phyloP scores from a whole-genome alignment of 1,140 invertebrate species.

The Psilanteris sp. region DNA sequence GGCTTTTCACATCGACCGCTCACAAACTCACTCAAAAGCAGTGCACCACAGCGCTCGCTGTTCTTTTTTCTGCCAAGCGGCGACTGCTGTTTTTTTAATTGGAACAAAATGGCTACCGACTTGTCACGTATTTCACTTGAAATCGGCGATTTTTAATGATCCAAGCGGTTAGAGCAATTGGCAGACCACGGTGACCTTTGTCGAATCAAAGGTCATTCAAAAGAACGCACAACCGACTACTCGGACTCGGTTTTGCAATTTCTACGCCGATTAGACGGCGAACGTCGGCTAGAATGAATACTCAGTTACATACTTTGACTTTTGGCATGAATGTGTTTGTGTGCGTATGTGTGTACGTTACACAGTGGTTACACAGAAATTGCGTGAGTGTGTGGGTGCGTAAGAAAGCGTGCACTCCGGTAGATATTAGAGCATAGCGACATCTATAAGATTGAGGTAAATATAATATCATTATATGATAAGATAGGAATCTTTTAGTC shows the following conservation, averaged over 20 bases:
- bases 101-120: conserved; percentile 49
- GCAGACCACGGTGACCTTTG: conserved; percentile 14
- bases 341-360: conserved; percentile 5
- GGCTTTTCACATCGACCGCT: neutral
- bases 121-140: conserved; percentile 36
- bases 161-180: neutral
- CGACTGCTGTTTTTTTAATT: conserved; percentile 3
- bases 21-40: neutral
- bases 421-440: too few species aligned
- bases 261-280: conserved; percentile 26
- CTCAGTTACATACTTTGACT: conserved; percentile 52
- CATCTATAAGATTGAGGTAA: too few species aligned
- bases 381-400: conserved; percentile 1
- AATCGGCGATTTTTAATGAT: conserved; percentile 3
- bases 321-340: conserved; percentile 16
- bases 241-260: conserved; percentile 24
- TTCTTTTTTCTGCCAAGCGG: neutral
- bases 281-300: conserved; percentile 38
- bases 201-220: conserved; percentile 16
- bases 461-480: too few species aligned
- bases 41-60: neutral
- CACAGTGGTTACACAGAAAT: neutral
- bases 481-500: too few species aligned
- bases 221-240: conserved; percentile 9
- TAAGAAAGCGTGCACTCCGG: neutral